Conservation (phyloP, 2,888 invertebrate genomes). For the Brachyptera risi region DNA sequence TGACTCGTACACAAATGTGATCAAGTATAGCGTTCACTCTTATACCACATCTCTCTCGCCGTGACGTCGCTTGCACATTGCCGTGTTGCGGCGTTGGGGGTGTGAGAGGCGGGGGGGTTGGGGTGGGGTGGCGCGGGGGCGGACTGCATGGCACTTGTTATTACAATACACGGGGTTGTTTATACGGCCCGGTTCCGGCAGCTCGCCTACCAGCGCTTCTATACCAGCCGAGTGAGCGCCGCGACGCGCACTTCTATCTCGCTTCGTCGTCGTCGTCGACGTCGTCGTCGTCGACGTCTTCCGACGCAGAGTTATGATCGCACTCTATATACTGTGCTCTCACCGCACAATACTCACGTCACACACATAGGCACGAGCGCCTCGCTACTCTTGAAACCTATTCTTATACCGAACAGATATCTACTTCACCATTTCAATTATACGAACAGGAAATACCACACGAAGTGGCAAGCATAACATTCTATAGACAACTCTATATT, state of each 20-base stretch:
- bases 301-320: not conserved
- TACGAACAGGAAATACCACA: too few species aligned
- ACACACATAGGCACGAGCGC: too few species aligned
- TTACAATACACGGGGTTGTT: slow-evolving; percentile 21
- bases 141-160: slow-evolving; percentile 19
- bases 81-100: not conserved
- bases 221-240: not conserved
- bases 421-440: too few species aligned
- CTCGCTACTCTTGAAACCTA: too few species aligned
- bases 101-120: not conserved
- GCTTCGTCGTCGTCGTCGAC: not conserved
- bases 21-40: too few species aligned
- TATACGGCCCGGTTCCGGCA: slow-evolving; percentile 19
- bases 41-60: too few species aligned
- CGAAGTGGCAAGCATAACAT: too few species aligned
- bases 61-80: not conserved
- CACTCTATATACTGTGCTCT: too few species aligned
- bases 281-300: not conserved
- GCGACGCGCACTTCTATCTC: not conserved
- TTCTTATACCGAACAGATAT: too few species aligned
- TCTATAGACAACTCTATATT: too few species aligned
- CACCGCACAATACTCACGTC: too few species aligned
- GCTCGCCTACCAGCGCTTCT: not conserved
- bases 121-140: not conserved
- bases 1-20: too few species aligned